Conservation (phyloP, 2,888 invertebrate genomes). For the Nomada fabriciana region DNA sequence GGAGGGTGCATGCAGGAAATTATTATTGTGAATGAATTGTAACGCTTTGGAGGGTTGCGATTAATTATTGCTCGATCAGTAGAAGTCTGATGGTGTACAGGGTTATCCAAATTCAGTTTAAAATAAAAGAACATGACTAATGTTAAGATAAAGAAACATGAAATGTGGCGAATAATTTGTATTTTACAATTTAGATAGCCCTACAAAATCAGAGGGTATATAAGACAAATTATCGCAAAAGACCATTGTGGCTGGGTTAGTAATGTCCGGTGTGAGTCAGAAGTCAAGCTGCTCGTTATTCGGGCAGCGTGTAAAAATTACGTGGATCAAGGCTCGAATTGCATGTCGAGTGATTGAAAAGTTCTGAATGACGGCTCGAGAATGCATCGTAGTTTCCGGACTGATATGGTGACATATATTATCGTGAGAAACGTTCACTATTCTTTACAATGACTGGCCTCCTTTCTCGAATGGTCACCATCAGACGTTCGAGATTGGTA, state of each 20-base stretch:
- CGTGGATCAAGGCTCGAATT: conserved; percentile 64
- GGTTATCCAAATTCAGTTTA: no score
- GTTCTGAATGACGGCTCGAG: conserved; percentile 62
- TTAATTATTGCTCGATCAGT: no score
- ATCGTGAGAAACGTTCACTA: conserved; percentile 54
- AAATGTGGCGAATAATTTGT: no score
- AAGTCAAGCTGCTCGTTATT: conserved; percentile 57
- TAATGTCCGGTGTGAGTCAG: neutral
- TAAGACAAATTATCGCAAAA: neutral
- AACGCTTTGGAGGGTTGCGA: no score
- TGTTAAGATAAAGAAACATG: no score
- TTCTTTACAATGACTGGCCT: conserved; percentile 60
- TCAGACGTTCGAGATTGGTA: conserved; percentile 54
- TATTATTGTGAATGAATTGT: no score
- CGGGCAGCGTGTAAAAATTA: conserved; percentile 62
- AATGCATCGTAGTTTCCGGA: conserved; percentile 51
- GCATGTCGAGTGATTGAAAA: conserved; percentile 69
- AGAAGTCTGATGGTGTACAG: no score
- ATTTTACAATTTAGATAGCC: no score
- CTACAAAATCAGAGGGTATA: no score
- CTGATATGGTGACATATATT: conserved; percentile 65
- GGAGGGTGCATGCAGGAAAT: no score
- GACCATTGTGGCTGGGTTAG: neutral
- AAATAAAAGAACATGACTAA: no score
- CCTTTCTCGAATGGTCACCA: conserved; percentile 60